A percentile compares a stretch with the other conserved stretches of the same genome.
Conservation (phyloP, 1,140 invertebrate genomes). For the Rhopalosiphum padi region DNA sequence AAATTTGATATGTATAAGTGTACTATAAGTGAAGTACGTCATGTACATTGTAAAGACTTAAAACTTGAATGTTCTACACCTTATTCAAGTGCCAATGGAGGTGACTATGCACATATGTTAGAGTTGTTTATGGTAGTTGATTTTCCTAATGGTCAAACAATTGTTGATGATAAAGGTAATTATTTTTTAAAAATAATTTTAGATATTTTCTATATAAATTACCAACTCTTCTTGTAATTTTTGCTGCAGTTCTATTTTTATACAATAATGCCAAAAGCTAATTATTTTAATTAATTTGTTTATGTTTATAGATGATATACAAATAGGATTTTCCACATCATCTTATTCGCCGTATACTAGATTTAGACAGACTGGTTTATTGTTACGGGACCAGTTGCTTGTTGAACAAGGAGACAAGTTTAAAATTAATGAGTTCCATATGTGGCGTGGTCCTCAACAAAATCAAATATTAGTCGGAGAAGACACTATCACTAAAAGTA, state of each 20-base stretch:
- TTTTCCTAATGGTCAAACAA: not conserved
- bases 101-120: constrained; percentile 41
- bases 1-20: constrained; percentile 16
- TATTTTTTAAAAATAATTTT: not conserved
- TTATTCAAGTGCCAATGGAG: not conserved
- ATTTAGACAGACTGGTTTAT: constrained; percentile 40
- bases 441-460: constrained; percentile 38
- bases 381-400: constrained; percentile 2
- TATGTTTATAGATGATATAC: not conserved
- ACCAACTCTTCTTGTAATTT: not conserved
- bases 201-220: not conserved
- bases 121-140: constrained; percentile 36
- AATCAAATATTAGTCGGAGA: not conserved
- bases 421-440: not conserved
- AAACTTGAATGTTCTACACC: not conserved
- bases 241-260: not conserved
- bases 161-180: not conserved
- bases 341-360: not conserved
- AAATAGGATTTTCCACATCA: constrained; percentile 28
- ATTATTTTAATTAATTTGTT: not conserved
- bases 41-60: not conserved
- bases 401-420: constrained; percentile 4
- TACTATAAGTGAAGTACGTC: not conserved
- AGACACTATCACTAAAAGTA: not conserved
- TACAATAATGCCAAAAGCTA: not conserved